phyloP scores from a whole-genome alignment of 2,797 vertebrate species.

The Bradypus variegatus region DNA sequence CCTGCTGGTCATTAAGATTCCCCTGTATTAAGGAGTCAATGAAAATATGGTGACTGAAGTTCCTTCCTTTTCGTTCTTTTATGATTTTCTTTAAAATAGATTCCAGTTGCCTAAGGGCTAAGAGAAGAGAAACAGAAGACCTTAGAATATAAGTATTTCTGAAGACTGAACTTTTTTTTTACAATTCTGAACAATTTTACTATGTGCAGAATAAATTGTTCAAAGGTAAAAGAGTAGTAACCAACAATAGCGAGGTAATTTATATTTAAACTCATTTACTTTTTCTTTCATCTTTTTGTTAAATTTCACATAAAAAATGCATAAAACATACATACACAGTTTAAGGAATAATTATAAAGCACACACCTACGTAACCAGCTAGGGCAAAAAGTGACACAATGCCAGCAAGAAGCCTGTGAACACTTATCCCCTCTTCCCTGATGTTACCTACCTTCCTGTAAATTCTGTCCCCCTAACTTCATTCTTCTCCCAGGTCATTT shows the following conservation, averaged over 20 bases:
- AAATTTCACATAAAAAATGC: conserved; percentile 1
- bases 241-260: conserved; percentile 1
- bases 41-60: conserved; percentile 76
- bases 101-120: conserved; percentile 91
- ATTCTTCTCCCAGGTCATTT: background rate
- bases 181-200: conserved; percentile 21
- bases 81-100: conserved; percentile 82
- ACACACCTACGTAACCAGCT: background rate
- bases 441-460: background rate
- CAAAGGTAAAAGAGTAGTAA: background rate
- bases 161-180: background rate
- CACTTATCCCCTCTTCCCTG: background rate
- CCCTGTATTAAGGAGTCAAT: conserved; percentile 87
- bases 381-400: background rate
- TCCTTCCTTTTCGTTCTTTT: conserved; percentile 82
- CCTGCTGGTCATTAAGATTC: conserved; percentile 89
- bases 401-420: background rate
- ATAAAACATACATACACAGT: background rate
- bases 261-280: background rate
- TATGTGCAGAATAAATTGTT: conserved; percentile 10
- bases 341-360: conserved; percentile 3
- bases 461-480: background rate
- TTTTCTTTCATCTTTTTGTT: conserved; percentile 6
- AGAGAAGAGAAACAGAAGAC: conserved; percentile 56
- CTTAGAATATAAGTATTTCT: conserved; percentile 51